Evolutionary conservation across 2,113 vertebrate genomes (phyloP).

Genomic region (Rousettus leschenaultii): DNA sequence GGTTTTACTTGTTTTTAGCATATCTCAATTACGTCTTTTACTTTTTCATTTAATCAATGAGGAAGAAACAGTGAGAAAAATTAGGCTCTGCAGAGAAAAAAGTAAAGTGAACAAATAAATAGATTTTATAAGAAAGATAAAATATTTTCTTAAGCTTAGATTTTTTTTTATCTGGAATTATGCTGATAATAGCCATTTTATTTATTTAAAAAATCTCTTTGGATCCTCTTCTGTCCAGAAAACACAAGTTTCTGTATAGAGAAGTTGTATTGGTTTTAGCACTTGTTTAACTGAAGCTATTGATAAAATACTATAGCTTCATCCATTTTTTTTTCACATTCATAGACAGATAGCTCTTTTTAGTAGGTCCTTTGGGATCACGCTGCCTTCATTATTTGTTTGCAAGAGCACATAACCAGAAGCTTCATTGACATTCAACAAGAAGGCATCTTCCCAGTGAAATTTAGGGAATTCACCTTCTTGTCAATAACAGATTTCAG

Average conservation of each 20-base stretch:
- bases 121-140: background rate
- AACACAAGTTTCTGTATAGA: background rate
- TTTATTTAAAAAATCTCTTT: background rate
- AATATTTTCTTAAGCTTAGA: background rate
- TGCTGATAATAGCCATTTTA: background rate
- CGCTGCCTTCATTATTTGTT: background rate
- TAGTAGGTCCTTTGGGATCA: background rate
- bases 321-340: background rate
- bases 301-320: background rate
- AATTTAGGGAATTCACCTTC: slow-evolving; percentile 26
- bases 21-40: background rate
- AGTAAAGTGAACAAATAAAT: background rate
- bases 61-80: background rate
- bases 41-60: background rate
- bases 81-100: background rate
- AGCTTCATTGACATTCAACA: background rate
- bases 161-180: background rate
- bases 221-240: background rate
- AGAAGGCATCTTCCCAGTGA: background rate
- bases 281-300: background rate
- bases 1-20: background rate
- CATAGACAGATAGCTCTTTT: background rate
- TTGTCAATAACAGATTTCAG: background rate
- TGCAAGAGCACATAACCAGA: background rate
- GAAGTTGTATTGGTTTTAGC: background rate